Evolutionary conservation across 2,888 invertebrate genomes (phyloP).

Genomic region (Drosophila suboccidentalis): DNA sequence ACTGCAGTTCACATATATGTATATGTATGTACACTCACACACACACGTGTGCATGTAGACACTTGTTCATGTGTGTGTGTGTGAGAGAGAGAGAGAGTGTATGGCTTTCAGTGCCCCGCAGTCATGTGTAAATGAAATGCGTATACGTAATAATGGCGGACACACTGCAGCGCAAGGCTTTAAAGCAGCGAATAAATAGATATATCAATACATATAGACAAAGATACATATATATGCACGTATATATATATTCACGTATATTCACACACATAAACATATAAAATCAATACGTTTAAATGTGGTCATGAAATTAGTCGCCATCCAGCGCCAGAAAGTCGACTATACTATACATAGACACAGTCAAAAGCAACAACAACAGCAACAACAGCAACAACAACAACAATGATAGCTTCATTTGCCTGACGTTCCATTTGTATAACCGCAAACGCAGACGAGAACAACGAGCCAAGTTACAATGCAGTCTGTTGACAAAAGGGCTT

Average conservation of each 20-base stretch:
- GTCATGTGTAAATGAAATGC: slow-evolving; percentile 77
- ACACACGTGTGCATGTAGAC: slow-evolving; percentile 17
- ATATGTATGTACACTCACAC: slow-evolving; percentile 5
- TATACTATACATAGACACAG: slow-evolving; percentile 46
- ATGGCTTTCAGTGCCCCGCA: slow-evolving; percentile 67
- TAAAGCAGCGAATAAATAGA: slow-evolving; percentile 68
- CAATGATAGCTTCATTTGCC: slow-evolving; percentile 10
- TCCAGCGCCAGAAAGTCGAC: slow-evolving; percentile 73
- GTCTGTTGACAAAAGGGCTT: slow-evolving; percentile 71
- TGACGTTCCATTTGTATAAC: slow-evolving; percentile 18
- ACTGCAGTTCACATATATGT: slow-evolving; percentile 33
- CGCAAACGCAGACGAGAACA: slow-evolving; percentile 43
- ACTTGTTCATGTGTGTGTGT: slow-evolving; percentile 8
- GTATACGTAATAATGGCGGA: slow-evolving; percentile 68
- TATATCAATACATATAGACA: slow-evolving; percentile 21
- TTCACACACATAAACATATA: slow-evolving; percentile 25
- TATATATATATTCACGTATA: background rate
- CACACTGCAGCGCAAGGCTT: slow-evolving; percentile 72
- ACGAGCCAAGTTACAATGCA: slow-evolving; percentile 37
- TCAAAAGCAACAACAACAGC: slow-evolving; percentile 42
- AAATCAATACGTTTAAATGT: slow-evolving; percentile 84
- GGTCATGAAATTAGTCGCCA: slow-evolving; percentile 75
- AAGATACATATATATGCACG: background rate
- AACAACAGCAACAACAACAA: slow-evolving; percentile 27
- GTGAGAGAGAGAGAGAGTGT: background rate